Conservation (phyloP, 2,797 vertebrate species). For the Notolepis coatsorum region DNA sequence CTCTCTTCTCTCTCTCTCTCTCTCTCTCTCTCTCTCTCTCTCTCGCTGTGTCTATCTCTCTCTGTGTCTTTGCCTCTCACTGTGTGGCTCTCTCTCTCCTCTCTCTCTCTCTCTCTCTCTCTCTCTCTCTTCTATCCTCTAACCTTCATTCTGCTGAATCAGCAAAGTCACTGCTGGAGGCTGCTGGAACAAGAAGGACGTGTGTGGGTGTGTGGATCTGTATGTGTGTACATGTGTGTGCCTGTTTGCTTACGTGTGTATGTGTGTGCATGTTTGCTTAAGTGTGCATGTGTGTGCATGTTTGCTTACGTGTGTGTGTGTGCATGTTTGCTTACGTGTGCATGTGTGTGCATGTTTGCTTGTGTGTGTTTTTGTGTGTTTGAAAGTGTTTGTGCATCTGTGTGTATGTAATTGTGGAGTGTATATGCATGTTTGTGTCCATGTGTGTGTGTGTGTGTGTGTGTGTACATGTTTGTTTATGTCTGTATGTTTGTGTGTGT, state of each 20-base stretch:
- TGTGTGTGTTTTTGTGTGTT: no score
- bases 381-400: no score
- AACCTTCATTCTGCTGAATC: no score
- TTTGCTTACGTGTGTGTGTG: neutral
- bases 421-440: neutral
- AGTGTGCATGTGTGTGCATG: neutral
- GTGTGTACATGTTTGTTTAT: slow-evolving; percentile 2
- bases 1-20: neutral
- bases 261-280: neutral
- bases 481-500: slow-evolving; percentile 13
- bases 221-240: no score
- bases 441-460: slow-evolving; percentile 1
- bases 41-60: neutral
- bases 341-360: no score
- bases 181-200: neutral
- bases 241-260: no score
- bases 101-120: neutral
- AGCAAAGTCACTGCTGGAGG: no score
- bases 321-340: slow-evolving; percentile 1
- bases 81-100: no score
- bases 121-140: no score
- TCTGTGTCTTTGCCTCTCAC: neutral
- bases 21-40: neutral
- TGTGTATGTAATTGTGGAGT: neutral
- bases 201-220: no score